Evolutionary conservation across 2,113 vertebrate species (phyloP).

Genomic region (Argyrosomus japonicus): DNA sequence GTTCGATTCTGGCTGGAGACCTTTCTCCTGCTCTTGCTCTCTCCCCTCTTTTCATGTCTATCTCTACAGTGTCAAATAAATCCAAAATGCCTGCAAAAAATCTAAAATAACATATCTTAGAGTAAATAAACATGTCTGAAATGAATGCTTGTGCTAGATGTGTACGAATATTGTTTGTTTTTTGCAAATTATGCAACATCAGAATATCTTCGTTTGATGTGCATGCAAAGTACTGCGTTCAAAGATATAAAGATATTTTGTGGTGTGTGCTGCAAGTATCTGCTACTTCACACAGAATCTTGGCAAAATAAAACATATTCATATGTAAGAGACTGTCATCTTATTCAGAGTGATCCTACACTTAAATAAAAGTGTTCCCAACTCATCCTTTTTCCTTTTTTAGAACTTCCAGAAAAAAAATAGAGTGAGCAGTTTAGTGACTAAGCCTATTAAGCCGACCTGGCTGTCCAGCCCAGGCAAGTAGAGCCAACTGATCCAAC

Average conservation of each 20-base stretch:
- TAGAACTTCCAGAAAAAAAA: background rate
- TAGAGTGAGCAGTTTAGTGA: constrained; percentile 6
- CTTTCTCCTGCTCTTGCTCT: background rate
- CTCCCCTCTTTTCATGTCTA: no score
- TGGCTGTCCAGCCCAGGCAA: constrained; percentile 2
- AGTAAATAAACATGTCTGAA: no score
- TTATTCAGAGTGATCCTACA: background rate
- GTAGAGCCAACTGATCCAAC: background rate
- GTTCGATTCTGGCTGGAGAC: background rate
- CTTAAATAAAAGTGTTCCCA: background rate
- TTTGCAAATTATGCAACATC: no score
- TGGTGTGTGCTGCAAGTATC: background rate
- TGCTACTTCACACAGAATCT: background rate
- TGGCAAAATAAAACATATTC: background rate
- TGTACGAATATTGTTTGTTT: no score
- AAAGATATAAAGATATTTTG: background rate
- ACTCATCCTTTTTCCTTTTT: background rate
- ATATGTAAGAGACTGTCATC: background rate
- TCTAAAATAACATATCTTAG: background rate
- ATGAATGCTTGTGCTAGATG: no score
- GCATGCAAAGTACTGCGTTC: background rate
- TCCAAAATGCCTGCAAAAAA: background rate
- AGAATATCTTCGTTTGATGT: background rate
- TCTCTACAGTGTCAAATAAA: background rate
- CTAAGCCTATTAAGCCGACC: constrained; percentile 5